Conservation (phyloP, 2,797 vertebrate genomes). For the Lutjanus argentimaculatus region DNA sequence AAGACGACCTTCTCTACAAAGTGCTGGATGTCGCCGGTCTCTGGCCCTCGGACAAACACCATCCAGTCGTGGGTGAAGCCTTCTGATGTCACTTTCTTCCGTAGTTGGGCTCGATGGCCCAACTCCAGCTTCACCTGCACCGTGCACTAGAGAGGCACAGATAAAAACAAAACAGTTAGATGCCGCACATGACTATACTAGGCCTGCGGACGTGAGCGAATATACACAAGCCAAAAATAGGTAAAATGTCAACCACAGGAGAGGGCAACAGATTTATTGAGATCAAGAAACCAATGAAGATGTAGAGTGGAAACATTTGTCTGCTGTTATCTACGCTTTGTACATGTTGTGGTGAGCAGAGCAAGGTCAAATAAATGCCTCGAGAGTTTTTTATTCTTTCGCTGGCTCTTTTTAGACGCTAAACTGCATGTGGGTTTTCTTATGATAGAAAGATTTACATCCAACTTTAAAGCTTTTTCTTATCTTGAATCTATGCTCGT, state of each 20-base stretch:
- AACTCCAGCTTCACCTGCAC: slow-evolving; percentile 99
- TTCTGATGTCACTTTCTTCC: slow-evolving; percentile 96
- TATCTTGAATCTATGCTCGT: not conserved
- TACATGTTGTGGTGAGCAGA: not conserved
- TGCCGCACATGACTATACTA: not conserved
- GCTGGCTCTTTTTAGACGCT: not conserved
- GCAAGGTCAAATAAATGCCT: slow-evolving; percentile 1
- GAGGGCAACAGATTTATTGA: not conserved
- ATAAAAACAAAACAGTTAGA: not conserved
- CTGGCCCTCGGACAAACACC: slow-evolving; percentile 97
- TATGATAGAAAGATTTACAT: not conserved
- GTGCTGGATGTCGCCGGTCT: slow-evolving; percentile 98
- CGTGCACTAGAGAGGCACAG: slow-evolving; percentile 89
- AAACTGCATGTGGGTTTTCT: not conserved
- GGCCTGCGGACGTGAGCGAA: not conserved
- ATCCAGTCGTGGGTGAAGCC: slow-evolving; percentile 99
- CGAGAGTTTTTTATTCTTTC: not conserved
- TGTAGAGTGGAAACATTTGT: not conserved
- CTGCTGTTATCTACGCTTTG: not conserved
- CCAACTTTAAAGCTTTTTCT: not conserved
- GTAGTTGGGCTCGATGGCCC: slow-evolving; percentile 95
- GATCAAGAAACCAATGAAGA: slow-evolving; percentile 7
- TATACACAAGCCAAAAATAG: not conserved
- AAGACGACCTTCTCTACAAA: slow-evolving; percentile 99
- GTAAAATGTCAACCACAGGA: not conserved